phyloP scores from a whole-genome alignment of 2,113 vertebrate species.

The Ailurus styani region DNA sequence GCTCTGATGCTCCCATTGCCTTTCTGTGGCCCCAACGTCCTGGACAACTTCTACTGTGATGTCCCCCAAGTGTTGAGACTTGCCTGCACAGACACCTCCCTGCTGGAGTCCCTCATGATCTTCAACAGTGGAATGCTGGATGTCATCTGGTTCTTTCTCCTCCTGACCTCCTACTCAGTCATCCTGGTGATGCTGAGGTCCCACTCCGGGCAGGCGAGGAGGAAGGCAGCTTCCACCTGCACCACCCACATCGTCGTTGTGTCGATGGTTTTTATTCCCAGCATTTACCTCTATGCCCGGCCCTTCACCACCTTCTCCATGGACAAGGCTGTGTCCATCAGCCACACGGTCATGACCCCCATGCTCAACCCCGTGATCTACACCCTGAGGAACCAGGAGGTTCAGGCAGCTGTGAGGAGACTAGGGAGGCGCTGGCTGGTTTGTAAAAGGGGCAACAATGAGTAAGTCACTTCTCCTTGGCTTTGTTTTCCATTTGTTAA shows the following conservation, averaged over 20 bases:
- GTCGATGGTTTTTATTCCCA: conserved; percentile 65
- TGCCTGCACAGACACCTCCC: conserved; percentile 52
- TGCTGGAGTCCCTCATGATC: conserved; percentile 67
- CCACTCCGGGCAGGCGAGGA: neutral
- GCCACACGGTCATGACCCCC: conserved; percentile 61
- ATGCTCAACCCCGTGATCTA: conserved; percentile 75
- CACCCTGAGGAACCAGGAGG: conserved; percentile 67
- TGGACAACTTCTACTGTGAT: conserved; percentile 73
- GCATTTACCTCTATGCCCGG: conserved; percentile 58
- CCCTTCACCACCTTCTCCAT: conserved; percentile 50
- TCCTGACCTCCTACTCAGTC: conserved; percentile 53
- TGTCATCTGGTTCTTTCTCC: conserved; percentile 59
- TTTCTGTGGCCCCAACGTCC: conserved; percentile 69
- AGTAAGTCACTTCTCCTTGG: neutral
- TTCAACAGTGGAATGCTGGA: conserved; percentile 68
- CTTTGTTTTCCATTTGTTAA: neutral
- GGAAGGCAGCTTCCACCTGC: conserved; percentile 67
- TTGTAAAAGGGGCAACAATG: neutral
- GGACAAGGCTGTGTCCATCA: conserved; percentile 70
- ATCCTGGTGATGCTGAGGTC: conserved; percentile 60
- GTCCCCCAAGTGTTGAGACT: conserved; percentile 63
- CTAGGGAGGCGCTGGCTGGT: neutral
- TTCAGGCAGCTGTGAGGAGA: conserved; percentile 61
- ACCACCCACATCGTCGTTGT: conserved; percentile 67
- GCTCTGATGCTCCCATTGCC: conserved; percentile 62